Evolutionary conservation across 2,888 invertebrate genomes (phyloP).

Genomic region (Rhagium mordax): DNA sequence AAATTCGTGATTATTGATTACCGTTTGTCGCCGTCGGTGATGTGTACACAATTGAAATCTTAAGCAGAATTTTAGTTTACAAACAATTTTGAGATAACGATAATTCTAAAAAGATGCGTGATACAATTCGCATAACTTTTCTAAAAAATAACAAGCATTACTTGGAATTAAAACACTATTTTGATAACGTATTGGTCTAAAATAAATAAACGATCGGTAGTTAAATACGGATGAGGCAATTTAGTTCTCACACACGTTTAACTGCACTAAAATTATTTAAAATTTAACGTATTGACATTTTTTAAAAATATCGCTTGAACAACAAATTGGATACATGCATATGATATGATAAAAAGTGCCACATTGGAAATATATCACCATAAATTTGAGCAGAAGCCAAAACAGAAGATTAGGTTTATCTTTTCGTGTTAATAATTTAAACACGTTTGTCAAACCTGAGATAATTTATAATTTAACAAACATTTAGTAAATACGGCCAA

Average conservation of each 20-base stretch:
- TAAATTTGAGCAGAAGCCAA: constrained; percentile 31
- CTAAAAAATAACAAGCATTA: constrained; percentile 7
- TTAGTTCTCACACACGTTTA: constrained; percentile 13
- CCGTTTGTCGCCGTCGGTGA: too few relatives aligned
- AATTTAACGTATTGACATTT: constrained; percentile 14
- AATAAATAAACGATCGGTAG: constrained; percentile 7
- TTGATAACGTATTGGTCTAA: constrained; percentile 3
- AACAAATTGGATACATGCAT: constrained; percentile 32
- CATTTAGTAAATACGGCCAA: not conserved
- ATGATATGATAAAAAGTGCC: constrained; percentile 32
- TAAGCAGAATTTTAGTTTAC: too few relatives aligned
- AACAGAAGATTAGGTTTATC: constrained; percentile 33
- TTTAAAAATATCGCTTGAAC: constrained; percentile 21
- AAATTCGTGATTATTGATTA: too few relatives aligned
- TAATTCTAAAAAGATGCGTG: not conserved
- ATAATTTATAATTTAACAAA: constrained; percentile 19
- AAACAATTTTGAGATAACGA: too few relatives aligned
- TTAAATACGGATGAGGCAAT: constrained; percentile 27
- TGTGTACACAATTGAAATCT: too few relatives aligned
- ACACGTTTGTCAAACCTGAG: constrained; percentile 24
- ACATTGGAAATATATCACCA: constrained; percentile 14
- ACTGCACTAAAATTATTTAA: not conserved
- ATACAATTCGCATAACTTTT: not conserved
- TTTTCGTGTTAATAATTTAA: constrained; percentile 11
- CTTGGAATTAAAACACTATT: not conserved